Conservation (phyloP, 2,888 invertebrate species). For the Mythimna pallens region DNA sequence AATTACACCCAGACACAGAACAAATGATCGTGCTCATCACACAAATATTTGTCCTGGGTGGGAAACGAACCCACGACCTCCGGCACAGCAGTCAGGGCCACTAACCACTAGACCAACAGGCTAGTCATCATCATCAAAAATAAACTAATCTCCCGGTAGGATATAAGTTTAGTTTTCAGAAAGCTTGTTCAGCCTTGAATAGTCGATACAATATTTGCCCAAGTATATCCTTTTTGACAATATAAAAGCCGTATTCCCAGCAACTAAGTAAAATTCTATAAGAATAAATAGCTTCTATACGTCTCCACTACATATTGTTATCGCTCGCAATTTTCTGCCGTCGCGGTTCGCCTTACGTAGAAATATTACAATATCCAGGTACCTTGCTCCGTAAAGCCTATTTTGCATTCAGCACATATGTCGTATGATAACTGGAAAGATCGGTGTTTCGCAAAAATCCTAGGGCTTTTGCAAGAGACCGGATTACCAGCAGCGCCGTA, state of each 20-base stretch:
- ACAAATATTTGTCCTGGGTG: too few species aligned
- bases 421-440: neutral
- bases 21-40: too few species aligned
- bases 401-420: constrained; percentile 45
- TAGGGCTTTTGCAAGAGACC: neutral
- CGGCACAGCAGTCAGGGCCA: too few species aligned
- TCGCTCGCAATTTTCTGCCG: constrained; percentile 31
- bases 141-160: neutral
- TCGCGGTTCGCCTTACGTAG: constrained; percentile 19
- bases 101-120: too few species aligned
- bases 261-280: constrained; percentile 19
- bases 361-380: constrained; percentile 43
- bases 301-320: constrained; percentile 43
- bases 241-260: constrained; percentile 5
- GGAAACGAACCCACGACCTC: too few species aligned
- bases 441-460: neutral
- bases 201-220: neutral
- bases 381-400: constrained; percentile 31
- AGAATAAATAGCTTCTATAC: constrained; percentile 23
- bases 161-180: too few species aligned
- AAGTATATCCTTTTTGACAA: neutral
- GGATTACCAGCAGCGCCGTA: neutral
- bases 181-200: neutral
- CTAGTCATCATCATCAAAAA: too few species aligned
- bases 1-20: too few species aligned